Percentiles rank a stretch among this genome's conserved stretches.
Evolutionary conservation across 2,113 vertebrate genomes (phyloP).

Genomic region (Nicator chloris): DNA sequence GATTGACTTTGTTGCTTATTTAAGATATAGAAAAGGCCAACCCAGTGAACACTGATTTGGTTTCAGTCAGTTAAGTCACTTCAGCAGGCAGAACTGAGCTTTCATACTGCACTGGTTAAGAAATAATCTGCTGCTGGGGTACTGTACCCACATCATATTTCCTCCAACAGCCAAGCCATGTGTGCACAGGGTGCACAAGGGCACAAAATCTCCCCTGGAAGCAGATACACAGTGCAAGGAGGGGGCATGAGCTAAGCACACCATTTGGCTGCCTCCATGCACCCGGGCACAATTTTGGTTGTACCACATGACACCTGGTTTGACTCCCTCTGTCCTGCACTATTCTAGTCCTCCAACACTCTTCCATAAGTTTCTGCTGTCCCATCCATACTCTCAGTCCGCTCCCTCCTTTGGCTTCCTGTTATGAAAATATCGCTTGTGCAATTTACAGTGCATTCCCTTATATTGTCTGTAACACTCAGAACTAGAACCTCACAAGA

Average conservation of each 20-base stretch:
- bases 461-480: neutral
- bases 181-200: neutral
- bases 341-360: neutral
- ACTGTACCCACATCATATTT: neutral
- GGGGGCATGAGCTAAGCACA: neutral
- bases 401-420: accelerated
- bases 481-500: neutral
- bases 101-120: neutral
- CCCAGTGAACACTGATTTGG: neutral
- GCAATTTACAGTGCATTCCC: neutral
- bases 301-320: neutral
- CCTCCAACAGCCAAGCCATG: neutral
- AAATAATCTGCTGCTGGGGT: neutral
- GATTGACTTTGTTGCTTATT: neutral
- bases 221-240: neutral
- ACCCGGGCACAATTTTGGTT: neutral
- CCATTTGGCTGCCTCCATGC: neutral
- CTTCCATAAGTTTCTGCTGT: neutral
- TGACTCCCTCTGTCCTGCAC: neutral
- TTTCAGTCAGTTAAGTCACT: neutral
- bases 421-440: neutral
- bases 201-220: neutral
- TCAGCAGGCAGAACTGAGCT: neutral
- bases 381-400: neutral
- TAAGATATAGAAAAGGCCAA: neutral